These are phyloP conservation scores for Pecten maximus DNA, from an alignment of 2,888 invertebrate genomes.

Conservation along the genomic window DNA sequence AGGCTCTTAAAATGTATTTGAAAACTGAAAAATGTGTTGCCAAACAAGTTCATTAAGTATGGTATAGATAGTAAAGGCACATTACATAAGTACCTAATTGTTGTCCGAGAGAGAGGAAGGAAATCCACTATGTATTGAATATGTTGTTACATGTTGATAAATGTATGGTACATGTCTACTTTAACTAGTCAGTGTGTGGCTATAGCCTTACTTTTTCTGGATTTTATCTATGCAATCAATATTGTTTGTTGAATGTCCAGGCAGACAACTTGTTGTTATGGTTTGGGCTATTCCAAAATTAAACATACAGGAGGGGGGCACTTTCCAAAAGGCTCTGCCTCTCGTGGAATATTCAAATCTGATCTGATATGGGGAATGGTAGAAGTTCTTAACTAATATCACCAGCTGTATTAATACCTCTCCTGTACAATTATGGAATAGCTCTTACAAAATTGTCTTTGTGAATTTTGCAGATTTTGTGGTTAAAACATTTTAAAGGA, in stretches of 20 bases:
- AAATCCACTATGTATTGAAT: neutral
- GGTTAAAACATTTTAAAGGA: neutral
- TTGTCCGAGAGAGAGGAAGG: neutral
- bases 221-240: constrained; percentile 9
- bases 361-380: too few relatives aligned
- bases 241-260: neutral
- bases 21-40: too few relatives aligned
- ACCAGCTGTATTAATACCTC: neutral
- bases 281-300: neutral
- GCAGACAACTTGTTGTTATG: neutral
- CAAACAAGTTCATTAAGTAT: too few relatives aligned
- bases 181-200: neutral
- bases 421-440: neutral
- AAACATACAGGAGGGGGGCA: neutral
- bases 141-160: neutral
- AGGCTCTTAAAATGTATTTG: too few relatives aligned
- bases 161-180: neutral
- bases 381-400: neutral
- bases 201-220: neutral
- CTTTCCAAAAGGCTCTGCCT: neutral
- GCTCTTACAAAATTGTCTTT: neutral
- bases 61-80: too few relatives aligned
- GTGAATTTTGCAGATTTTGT: neutral
- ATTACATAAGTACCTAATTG: too few relatives aligned
- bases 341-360: too few relatives aligned